Percentiles rank a stretch among this genome's conserved stretches.
phyloP scores from a whole-genome alignment of 1,140 invertebrate genomes.

The Cydia amplana region DNA sequence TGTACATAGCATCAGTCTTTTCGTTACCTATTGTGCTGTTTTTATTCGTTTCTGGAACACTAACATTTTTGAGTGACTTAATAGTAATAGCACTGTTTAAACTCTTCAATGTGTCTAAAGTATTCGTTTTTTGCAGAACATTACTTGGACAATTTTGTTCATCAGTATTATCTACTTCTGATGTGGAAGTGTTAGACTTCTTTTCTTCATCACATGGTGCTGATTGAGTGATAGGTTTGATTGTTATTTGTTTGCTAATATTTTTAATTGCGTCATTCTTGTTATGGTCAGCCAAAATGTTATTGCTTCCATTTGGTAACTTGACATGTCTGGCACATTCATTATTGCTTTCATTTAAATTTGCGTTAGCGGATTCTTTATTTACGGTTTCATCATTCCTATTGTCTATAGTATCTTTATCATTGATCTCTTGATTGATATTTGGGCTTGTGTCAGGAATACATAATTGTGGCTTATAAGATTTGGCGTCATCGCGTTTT shows the following conservation, averaged over 20 bases:
- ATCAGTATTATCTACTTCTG: background rate
- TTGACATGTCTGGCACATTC: background rate
- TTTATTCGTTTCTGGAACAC: slow-evolving; percentile 20
- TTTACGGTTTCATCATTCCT: background rate
- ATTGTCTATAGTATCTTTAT: background rate
- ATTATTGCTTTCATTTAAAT: slow-evolving; percentile 15
- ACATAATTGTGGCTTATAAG: background rate
- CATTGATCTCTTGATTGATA: background rate
- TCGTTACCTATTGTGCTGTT: slow-evolving; percentile 31
- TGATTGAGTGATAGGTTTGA: slow-evolving; percentile 30
- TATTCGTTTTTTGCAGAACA: background rate
- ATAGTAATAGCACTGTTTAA: slow-evolving; percentile 16
- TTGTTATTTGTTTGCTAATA: slow-evolving; percentile 33
- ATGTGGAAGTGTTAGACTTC: background rate
- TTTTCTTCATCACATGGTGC: background rate
- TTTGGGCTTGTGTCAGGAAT: background rate
- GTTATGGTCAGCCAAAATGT: background rate
- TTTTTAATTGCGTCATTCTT: slow-evolving; percentile 13
- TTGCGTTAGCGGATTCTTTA: slow-evolving; percentile 8
- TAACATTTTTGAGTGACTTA: slow-evolving; percentile 10
- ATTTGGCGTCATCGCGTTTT: background rate
- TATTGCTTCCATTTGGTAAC: background rate
- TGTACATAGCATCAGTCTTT: slow-evolving; percentile 27
- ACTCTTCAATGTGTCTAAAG: slow-evolving; percentile 4
- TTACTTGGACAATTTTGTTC: background rate